These are phyloP conservation scores for Pluvialis apricaria DNA, from an alignment of 2,113 vertebrate species.

Conservation along the genomic window DNA sequence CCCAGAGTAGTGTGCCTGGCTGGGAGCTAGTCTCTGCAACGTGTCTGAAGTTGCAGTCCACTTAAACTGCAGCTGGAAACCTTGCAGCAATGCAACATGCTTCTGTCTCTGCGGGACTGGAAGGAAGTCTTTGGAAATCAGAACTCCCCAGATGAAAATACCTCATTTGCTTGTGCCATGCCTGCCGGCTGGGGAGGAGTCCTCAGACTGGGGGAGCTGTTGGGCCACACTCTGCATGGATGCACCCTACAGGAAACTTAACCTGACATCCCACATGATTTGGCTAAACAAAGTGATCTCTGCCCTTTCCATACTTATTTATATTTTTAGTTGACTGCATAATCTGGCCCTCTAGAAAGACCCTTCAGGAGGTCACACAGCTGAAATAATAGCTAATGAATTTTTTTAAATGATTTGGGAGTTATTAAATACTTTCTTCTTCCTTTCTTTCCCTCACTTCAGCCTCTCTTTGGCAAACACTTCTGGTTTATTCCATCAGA, in stretches of 20 bases:
- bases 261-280: background rate
- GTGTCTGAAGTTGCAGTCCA: background rate
- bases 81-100: background rate
- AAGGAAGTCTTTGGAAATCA: background rate
- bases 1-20: background rate
- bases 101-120: background rate
- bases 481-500: background rate
- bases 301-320: slow-evolving; percentile 42
- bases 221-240: background rate
- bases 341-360: slow-evolving; percentile 37
- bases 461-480: background rate
- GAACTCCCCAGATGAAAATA: background rate
- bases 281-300: slow-evolving; percentile 5
- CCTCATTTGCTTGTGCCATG: background rate
- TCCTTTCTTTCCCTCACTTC: background rate
- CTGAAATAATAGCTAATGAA: slow-evolving; percentile 66
- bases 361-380: slow-evolving; percentile 59
- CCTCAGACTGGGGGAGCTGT: background rate
- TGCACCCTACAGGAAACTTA: slow-evolving; percentile 4
- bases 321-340: slow-evolving; percentile 43
- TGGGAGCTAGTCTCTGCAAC: background rate
- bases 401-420: slow-evolving; percentile 39
- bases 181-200: background rate
- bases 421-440: slow-evolving; percentile 1
- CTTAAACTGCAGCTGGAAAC: background rate